These are phyloP conservation scores for Amphimallon solstitiale DNA, from an alignment of 2,888 invertebrate genomes.

Conservation along the genomic window DNA sequence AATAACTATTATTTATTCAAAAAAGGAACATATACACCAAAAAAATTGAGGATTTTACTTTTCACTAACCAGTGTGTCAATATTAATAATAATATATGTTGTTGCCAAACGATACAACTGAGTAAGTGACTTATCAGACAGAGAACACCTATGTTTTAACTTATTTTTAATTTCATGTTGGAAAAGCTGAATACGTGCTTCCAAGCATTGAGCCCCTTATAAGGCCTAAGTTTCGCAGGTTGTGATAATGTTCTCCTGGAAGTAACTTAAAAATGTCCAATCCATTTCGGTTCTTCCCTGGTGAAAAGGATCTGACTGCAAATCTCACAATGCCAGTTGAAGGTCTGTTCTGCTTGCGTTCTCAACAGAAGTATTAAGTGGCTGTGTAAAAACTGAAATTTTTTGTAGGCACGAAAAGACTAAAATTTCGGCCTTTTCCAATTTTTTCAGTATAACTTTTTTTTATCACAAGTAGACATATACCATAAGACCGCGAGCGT, in stretches of 20 bases:
- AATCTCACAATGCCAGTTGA: constrained; percentile 36
- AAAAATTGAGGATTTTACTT: too few species aligned
- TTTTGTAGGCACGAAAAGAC: too few species aligned
- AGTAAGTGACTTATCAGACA: too few species aligned
- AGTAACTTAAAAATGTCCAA: neutral
- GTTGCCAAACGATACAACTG: neutral
- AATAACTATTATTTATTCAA: too few species aligned
- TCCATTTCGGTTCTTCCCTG: constrained; percentile 33
- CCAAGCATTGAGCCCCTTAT: neutral
- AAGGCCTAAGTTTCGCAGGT: neutral
- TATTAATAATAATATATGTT: neutral
- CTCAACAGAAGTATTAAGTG: constrained; percentile 29
- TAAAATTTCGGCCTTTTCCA: too few species aligned
- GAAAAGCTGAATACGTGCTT: neutral
- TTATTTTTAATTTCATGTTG: constrained; percentile 38
- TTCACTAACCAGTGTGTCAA: neutral
- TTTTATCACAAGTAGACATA: too few species aligned
- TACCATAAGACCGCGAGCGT: too few species aligned
- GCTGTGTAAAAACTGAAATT: constrained; percentile 21
- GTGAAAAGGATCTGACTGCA: constrained; percentile 35
- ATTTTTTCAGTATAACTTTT: too few species aligned
- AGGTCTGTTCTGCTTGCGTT: constrained; percentile 24
- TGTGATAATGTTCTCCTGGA: neutral
- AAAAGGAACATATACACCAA: too few species aligned
- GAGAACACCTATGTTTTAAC: constrained; percentile 36